These are phyloP conservation scores for Callipepla squamata DNA, from an alignment of 2,113 vertebrate genomes.

Conservation along the genomic window DNA sequence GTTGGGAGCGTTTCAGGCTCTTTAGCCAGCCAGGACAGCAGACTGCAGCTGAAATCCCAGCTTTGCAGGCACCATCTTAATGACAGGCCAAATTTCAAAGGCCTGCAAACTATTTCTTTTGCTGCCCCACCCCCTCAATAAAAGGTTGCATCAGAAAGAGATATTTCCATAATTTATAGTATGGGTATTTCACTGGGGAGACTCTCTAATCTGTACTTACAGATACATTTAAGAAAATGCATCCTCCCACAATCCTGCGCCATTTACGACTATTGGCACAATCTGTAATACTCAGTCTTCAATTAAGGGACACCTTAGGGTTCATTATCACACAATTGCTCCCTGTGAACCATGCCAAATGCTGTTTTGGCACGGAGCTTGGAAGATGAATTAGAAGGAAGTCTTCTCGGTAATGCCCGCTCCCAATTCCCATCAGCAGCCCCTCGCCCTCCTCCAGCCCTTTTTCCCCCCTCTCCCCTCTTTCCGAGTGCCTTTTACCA, in stretches of 20 bases:
- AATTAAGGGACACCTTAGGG: conserved; percentile 93
- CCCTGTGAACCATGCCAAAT: conserved; percentile 91
- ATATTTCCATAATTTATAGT: conserved; percentile 88
- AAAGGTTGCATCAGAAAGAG: conserved; percentile 82
- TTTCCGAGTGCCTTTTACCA: conserved; percentile 79
- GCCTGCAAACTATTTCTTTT: conserved; percentile 75
- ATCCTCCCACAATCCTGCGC: conserved; percentile 84
- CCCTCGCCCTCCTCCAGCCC: conserved; percentile 66
- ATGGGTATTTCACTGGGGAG: conserved; percentile 83
- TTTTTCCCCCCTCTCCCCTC: conserved; percentile 39
- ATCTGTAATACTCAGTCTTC: conserved; percentile 86
- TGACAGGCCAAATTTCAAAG: conserved; percentile 78
- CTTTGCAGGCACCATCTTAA: conserved; percentile 80
- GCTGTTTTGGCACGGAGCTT: conserved; percentile 88
- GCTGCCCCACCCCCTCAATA: conserved; percentile 70
- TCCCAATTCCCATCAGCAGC: conserved; percentile 81
- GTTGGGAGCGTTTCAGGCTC: conserved; percentile 76
- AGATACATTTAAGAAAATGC: conserved; percentile 90
- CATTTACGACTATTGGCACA: conserved; percentile 87
- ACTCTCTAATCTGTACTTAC: conserved; percentile 89
- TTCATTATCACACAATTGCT: conserved; percentile 91
- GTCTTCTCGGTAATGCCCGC: conserved; percentile 81
- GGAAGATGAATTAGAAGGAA: conserved; percentile 88
- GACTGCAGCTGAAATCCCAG: conserved; percentile 75
- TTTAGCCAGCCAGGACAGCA: conserved; percentile 72